These are phyloP conservation scores for Contarinia nasturtii DNA, from an alignment of 1,140 invertebrate genomes.

Conservation along the genomic window DNA sequence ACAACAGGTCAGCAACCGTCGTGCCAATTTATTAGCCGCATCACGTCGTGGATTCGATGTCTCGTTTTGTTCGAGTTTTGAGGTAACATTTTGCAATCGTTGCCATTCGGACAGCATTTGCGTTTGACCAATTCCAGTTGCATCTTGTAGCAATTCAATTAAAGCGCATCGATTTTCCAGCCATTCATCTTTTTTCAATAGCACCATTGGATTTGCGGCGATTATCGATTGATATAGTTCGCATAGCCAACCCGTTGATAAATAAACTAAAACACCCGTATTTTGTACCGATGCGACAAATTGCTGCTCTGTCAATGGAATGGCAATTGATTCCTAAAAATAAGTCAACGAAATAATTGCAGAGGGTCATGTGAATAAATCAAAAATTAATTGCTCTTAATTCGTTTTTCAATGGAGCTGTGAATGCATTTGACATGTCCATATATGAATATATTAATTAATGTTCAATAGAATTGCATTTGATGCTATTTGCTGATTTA, in stretches of 20 bases:
- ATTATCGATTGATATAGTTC: constrained; percentile 78
- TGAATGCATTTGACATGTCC: too few relatives aligned
- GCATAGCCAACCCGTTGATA: constrained; percentile 78
- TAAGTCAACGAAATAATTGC: background rate
- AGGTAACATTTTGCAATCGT: constrained; percentile 50
- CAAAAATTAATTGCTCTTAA: too few relatives aligned
- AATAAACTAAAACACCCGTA: constrained; percentile 74
- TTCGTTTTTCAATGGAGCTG: too few relatives aligned
- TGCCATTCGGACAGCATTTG: constrained; percentile 73
- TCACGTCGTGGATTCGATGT: constrained; percentile 33
- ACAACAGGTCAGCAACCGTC: constrained; percentile 63
- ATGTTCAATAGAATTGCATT: too few relatives aligned
- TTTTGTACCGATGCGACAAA: constrained; percentile 82
- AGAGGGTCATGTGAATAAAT: background rate
- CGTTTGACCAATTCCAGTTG: constrained; percentile 59
- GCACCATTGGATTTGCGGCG: constrained; percentile 49
- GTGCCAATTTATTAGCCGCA: constrained; percentile 42
- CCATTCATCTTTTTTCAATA: constrained; percentile 13
- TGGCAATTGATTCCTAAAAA: constrained; percentile 18
- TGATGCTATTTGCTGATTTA: too few relatives aligned
- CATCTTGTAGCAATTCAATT: constrained; percentile 35
- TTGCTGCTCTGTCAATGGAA: constrained; percentile 48
- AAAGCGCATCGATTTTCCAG: constrained; percentile 17
- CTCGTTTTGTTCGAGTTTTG: constrained; percentile 39
- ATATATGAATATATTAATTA: too few relatives aligned